phyloP scores from a whole-genome alignment of 2,888 invertebrate species.

The Nephrocerus scutellatus region DNA sequence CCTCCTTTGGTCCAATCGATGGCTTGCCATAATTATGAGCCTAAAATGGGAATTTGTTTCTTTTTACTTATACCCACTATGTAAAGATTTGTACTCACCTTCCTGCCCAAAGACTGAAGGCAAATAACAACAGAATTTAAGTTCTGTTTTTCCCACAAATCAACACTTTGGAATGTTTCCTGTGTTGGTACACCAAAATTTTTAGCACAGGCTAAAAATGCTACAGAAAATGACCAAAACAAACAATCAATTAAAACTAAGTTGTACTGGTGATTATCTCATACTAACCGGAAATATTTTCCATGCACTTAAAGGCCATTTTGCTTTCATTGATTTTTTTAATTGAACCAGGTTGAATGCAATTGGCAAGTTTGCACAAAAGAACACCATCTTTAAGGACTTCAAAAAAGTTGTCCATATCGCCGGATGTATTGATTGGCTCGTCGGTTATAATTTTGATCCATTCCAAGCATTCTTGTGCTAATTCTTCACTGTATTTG shows the following conservation, averaged over 20 bases:
- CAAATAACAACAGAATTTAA: slow-evolving; percentile 94
- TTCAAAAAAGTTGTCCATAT: slow-evolving; percentile 90
- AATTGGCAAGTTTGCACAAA: slow-evolving; percentile 84
- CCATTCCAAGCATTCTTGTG: slow-evolving; percentile 90
- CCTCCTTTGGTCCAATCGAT: slow-evolving; percentile 91
- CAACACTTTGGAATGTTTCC: slow-evolving; percentile 96
- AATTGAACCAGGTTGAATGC: slow-evolving; percentile 74
- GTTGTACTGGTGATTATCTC: neutral
- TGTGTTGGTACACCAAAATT: slow-evolving; percentile 85
- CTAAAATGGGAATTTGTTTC: slow-evolving; percentile 47
- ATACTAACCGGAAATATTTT: slow-evolving; percentile 72
- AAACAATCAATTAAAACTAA: slow-evolving; percentile 2
- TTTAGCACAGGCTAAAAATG: slow-evolving; percentile 77
- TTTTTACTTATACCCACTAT: neutral
- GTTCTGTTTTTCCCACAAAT: slow-evolving; percentile 94
- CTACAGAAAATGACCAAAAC: slow-evolving; percentile 35
- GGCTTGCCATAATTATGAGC: slow-evolving; percentile 77
- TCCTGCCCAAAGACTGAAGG: slow-evolving; percentile 88
- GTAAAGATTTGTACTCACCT: slow-evolving; percentile 53
- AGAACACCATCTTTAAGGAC: slow-evolving; percentile 83
- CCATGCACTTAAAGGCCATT: slow-evolving; percentile 98
- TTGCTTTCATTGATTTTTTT: slow-evolving; percentile 87
- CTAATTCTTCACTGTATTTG: slow-evolving; percentile 93
- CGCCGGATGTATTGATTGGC: slow-evolving; percentile 76
- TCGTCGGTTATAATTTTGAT: slow-evolving; percentile 80